A percentile compares a stretch with the other conserved stretches of the same genome.
Conservation (phyloP, 2,113 vertebrate genomes). For the Rhinolophus sinicus region DNA sequence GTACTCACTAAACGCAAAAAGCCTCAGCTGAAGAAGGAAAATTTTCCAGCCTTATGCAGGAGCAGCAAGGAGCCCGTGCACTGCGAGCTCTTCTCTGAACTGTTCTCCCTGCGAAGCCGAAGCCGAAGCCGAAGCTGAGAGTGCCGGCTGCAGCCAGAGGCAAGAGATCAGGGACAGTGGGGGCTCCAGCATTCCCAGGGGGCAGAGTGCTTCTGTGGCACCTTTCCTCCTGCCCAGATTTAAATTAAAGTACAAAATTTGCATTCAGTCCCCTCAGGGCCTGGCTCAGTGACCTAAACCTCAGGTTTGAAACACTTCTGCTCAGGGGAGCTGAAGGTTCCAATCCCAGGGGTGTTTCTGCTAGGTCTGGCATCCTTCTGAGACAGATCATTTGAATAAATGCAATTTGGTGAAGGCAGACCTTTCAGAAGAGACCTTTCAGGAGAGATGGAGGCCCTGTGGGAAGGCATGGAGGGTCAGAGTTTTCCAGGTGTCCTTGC, state of each 20-base stretch:
- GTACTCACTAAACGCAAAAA: neutral
- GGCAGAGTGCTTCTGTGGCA: neutral
- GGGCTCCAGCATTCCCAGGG: neutral
- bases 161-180: neutral
- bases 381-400: constrained; percentile 77
- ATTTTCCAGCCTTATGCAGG: neutral
- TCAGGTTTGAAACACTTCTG: constrained; percentile 72
- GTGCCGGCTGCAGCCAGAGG: neutral
- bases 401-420: constrained; percentile 63
- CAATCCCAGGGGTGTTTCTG: constrained; percentile 64
- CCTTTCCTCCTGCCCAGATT: constrained; percentile 38
- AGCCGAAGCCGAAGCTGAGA: too few species aligned
- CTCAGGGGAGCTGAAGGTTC: constrained; percentile 63
- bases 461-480: neutral
- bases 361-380: constrained; percentile 58
- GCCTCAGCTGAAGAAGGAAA: neutral
- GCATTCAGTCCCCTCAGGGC: constrained; percentile 65
- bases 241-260: constrained; percentile 73
- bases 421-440: constrained; percentile 16
- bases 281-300: constrained; percentile 63
- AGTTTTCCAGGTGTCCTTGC: constrained; percentile 12
- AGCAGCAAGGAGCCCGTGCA: rapidly evolving
- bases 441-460: neutral
- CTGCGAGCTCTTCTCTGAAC: neutral
- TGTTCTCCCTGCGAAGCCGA: too few species aligned